These are phyloP conservation scores for Gnathonemus longibarbis DNA, from an alignment of 2,113 vertebrate genomes.

Conservation along the genomic window DNA sequence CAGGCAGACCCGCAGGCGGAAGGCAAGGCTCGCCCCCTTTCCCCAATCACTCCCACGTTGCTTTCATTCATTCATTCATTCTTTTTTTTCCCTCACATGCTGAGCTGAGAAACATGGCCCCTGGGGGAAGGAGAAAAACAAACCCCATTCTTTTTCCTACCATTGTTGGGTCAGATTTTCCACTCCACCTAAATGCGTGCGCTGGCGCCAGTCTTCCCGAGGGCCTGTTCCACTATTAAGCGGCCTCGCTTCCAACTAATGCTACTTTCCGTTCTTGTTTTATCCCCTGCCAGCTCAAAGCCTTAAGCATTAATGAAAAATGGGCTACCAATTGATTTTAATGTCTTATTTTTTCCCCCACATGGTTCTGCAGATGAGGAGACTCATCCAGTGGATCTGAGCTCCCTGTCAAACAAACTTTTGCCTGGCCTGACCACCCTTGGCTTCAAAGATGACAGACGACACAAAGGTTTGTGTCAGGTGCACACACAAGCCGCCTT, in stretches of 20 bases:
- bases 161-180: background rate
- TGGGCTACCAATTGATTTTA: background rate
- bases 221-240: background rate
- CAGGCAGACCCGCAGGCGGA: slow-evolving; percentile 79
- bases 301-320: background rate
- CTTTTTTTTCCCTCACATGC: background rate
- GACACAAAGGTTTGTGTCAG: slow-evolving; percentile 72
- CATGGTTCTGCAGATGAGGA: slow-evolving; percentile 73
- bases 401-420: slow-evolving; percentile 87
- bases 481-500: background rate
- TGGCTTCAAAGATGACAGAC: slow-evolving; percentile 91
- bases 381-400: slow-evolving; percentile 84
- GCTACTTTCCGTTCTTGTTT: background rate
- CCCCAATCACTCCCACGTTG: background rate
- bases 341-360: background rate
- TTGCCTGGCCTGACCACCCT: slow-evolving; percentile 84
- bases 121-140: background rate
- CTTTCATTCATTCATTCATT: background rate
- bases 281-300: background rate
- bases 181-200: background rate
- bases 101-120: background rate
- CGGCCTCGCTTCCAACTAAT: background rate
- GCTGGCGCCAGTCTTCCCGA: background rate
- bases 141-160: background rate
- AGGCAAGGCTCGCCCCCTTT: slow-evolving; percentile 55